phyloP scores from a whole-genome alignment of 2,113 vertebrate species.

The Paraplagusia blochii region DNA sequence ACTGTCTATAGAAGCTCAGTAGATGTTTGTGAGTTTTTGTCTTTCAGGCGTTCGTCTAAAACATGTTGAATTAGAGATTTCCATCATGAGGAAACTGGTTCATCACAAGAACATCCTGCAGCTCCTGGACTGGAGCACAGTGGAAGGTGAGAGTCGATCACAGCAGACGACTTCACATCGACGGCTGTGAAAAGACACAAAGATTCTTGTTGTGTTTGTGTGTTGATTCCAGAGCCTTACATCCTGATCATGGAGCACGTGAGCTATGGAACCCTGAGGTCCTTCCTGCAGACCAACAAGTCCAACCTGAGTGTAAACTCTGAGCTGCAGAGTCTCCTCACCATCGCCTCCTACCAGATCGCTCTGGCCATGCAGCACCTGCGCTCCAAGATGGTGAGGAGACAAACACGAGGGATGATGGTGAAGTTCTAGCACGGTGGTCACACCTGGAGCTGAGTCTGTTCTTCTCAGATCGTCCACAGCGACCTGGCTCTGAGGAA shows the following conservation, averaged over 20 bases:
- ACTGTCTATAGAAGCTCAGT: too few relatives aligned
- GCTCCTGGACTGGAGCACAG: slow-evolving; percentile 75
- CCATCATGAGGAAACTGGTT: slow-evolving; percentile 75
- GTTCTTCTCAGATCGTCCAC: slow-evolving; percentile 57
- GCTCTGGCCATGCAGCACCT: slow-evolving; percentile 76
- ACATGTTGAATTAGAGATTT: slow-evolving; percentile 66
- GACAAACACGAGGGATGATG: not conserved
- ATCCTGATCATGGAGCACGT: slow-evolving; percentile 76
- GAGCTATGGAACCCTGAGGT: slow-evolving; percentile 70
- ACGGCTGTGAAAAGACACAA: not conserved
- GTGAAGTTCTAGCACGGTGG: too few relatives aligned
- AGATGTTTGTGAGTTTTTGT: not conserved
- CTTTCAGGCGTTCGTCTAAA: slow-evolving; percentile 58
- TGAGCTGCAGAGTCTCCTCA: slow-evolving; percentile 70
- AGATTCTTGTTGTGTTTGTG: not conserved
- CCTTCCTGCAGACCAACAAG: slow-evolving; percentile 70
- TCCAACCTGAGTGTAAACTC: slow-evolving; percentile 50
- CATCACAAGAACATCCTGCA: slow-evolving; percentile 78
- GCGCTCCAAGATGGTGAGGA: slow-evolving; percentile 71
- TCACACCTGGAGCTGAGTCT: too few relatives aligned
- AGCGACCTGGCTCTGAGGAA: slow-evolving; percentile 74
- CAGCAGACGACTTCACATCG: not conserved
- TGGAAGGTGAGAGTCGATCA: slow-evolving; percentile 51
- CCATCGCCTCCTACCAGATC: slow-evolving; percentile 73
- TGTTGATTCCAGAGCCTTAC: slow-evolving; percentile 66